Evolutionary conservation across 2,888 invertebrate genomes (phyloP), one percentile per base, ranked within the genome.

Genomic region (Acanthosoma haemorrhoidale): DNA sequence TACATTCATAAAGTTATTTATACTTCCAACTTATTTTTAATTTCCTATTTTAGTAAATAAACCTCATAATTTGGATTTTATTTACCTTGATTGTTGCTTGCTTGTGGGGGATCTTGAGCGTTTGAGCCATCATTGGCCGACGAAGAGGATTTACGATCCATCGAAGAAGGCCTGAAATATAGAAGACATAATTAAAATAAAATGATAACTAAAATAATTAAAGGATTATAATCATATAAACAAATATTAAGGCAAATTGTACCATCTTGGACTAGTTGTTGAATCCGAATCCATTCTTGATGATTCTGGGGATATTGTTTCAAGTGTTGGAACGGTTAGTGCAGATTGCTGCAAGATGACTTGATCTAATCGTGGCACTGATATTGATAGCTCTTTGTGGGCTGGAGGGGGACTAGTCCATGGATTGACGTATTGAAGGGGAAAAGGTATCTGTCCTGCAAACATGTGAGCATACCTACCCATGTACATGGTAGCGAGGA

Each of bases 31-130:
- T n/a, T n/a, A n/a, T n/a, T n/a, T n/a, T n/a, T n/a, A n/a, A n/a
- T n/a, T n/a, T n/a, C n/a, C n/a, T n/a, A n/a, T n/a, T n/a, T n/a
- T n/a, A n/a, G n/a, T n/a, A n/a, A n/a, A n/a, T n/a, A n/a, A n/a
- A n/a, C n/a, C n/a, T n/a, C n/a, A n/a, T n/a, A n/a, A n/a, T n/a
- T n/a, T n/a, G n/a, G n/a, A n/a, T 29, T 31, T 8, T 16, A 11
- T 76, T 78, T 79, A 83, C 83, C 83, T 82, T 83, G 83, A 79
- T 81, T 83, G 77, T 82, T 83, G 77, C 82, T 78, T 68, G 78
- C 81, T 76, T 83, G 82, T 74, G 82, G 82, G 70, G 82, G 80
- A 75, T 84, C 84, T 76, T 82, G 82, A 75, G 79, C 79, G 77
- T 82, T 83, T 73, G 80, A 82, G 83, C 75, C 81, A 78, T 78